Conservation (phyloP, 2,113 vertebrate species). For the Dasyprocta punctata region DNA sequence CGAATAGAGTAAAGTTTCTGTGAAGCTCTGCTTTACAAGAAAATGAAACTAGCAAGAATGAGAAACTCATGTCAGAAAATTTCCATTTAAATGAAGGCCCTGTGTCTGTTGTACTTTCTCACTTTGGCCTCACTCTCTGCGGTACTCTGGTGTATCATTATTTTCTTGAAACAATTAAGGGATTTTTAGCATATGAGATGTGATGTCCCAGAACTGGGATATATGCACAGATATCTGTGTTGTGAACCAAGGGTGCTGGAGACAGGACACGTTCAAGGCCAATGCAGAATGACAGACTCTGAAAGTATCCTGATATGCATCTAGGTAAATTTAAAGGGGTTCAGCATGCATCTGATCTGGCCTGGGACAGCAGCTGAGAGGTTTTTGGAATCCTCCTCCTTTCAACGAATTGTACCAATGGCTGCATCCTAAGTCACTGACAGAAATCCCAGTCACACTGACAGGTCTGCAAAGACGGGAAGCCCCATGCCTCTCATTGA, state of each 20-base stretch:
- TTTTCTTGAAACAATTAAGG: not conserved
- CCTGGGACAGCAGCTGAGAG: slow-evolving; percentile 9
- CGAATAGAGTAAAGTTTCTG: slow-evolving; percentile 11
- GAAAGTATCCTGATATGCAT: slow-evolving; percentile 20
- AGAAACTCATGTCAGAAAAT: slow-evolving; percentile 3
- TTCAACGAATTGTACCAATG: slow-evolving; percentile 12
- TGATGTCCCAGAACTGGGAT: not conserved
- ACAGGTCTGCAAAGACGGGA: slow-evolving; percentile 8
- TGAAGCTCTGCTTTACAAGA: not conserved
- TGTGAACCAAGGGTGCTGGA: slow-evolving; percentile 31
- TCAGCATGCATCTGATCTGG: not conserved
- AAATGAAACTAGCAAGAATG: not conserved
- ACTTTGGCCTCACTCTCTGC: not conserved
- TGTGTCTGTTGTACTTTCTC: not conserved
- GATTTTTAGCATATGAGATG: not conserved
- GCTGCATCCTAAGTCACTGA: not conserved
- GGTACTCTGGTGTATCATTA: not conserved
- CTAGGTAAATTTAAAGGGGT: not conserved
- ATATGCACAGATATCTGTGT: not conserved
- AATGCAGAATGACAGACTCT: not conserved
- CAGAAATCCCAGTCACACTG: not conserved
- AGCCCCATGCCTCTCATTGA: not conserved
- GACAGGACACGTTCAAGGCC: not conserved
- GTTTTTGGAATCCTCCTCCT: slow-evolving; percentile 29
- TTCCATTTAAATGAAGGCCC: not conserved